phyloP scores from a whole-genome alignment of 2,888 invertebrate species.

The Elaeidobius kamerunicus region DNA sequence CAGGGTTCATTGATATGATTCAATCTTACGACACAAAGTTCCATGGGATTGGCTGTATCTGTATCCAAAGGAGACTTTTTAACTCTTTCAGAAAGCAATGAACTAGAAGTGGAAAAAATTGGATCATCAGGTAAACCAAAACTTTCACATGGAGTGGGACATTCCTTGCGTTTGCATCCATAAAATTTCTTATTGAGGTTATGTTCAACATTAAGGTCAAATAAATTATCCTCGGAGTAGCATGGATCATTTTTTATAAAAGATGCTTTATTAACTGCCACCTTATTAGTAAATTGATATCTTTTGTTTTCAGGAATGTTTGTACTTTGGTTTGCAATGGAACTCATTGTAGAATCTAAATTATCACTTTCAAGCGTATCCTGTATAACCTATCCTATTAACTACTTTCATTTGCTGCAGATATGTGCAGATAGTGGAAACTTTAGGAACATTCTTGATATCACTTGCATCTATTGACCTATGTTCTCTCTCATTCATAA shows the following conservation, averaged over 20 bases:
- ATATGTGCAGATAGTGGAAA: not conserved
- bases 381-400: not conserved
- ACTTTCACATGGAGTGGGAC: conserved; percentile 36
- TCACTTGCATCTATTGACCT: not conserved
- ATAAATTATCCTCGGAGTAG: conserved; percentile 9
- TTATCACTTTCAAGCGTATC: not conserved
- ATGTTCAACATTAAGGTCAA: conserved; percentile 3
- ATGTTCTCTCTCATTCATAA: conserved; percentile 7
- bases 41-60: conserved; percentile 33
- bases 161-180: conserved; percentile 10
- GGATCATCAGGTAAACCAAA: conserved; percentile 44
- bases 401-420: conserved; percentile 1
- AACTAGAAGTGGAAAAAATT: conserved; percentile 36
- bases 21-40: conserved; percentile 31
- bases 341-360: too few relatives aligned
- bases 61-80: conserved; percentile 27
- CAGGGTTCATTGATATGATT: conserved; percentile 31
- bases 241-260: not conserved
- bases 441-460: not conserved
- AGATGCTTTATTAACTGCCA: not conserved
- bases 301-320: not conserved
- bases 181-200: conserved; percentile 11
- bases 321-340: too few relatives aligned
- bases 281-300: not conserved
- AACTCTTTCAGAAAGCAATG: conserved; percentile 10